Evolutionary conservation across 2,113 vertebrate species (phyloP), one percentile per base, ranked within the genome.

Genomic region (Scomber colias): DNA sequence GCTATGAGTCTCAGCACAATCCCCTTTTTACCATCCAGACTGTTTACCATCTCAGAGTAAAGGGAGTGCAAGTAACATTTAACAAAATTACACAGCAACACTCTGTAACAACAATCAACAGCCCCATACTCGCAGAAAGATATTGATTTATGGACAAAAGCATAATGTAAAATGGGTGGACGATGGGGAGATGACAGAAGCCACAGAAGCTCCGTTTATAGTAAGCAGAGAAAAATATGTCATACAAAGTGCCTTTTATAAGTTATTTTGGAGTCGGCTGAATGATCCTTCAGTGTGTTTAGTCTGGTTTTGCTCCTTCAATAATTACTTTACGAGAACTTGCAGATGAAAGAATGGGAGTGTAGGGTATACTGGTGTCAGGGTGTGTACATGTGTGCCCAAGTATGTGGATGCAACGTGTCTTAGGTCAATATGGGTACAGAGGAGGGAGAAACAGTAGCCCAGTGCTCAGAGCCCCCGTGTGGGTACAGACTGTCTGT

Each of bases 81-180:
- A 93, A 84, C 81, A 72, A 93, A 95, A 95, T 94, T 94, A 93
- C 88, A 95, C 92, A 89, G 90, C 88, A 81, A 87, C 71, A 67
- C 71, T 27, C 24, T 87, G 90, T 82, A 87, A 91, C 94, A 92
- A 93, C 90, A 93, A 92, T 93, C 89, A 91, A 75, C 81, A 81
- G 80, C 85, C 80, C 74, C 88, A 77, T 89, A 86, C 85, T 71
- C 74, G 55, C 85, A 76, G 83, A 91, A 81, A 82, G 81, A 85
- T 90, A 92, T 83, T 93, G 93, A 93, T 90, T 90, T 82, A 90
- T 87, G 82, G 84, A 86, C 88, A 89, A 90, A 89, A 82, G 77
- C 4, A 17, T 65, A 75, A 72, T 61, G 78, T 67, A 76, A 72
- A 72, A 80, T 4, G 75, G 77, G 66, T 51, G 69, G 80, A 89